Base-by-base conservation (phyloP, 2,888 invertebrate genomes). In the Dioctria linearis region DNA sequence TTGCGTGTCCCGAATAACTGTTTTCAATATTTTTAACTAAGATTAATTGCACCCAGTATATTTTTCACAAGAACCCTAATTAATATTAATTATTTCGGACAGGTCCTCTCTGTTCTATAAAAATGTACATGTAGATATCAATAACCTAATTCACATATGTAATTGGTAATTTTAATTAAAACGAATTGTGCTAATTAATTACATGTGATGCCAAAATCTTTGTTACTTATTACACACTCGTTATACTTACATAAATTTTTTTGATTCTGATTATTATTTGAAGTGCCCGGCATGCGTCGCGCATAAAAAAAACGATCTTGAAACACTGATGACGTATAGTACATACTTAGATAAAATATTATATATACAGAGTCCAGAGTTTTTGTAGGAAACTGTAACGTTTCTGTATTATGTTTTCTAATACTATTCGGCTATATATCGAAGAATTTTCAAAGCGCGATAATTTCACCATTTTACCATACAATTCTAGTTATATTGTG, bases 401-500 rank as follows among this genome's bases (percentile, higher is more conserved):
- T 6, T 11, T 8, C 13, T n/a, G 13, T 66, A 37, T 43, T 66
- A 6, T 66, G 46, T 66, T 13, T n/a, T 61, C 46, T 76, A 63
- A 49, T 63, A 76, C 46, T 46, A 63, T 63, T 76, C 46, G 46
- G 63, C 61, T 63, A 63, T 76, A 61, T 61, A 49, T 63, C 42
- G 49, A 46, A 46, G 63, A 25, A 25, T 25, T 63, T 42, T 25
- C 42, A 37, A 63, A 63, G 49, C 63, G 76, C 63, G 76, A 76
- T 76, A 76, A 76, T 76, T 76, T 76, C 63, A 61, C 13, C 61
- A 5, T 46, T 76, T 76, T 37, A 63, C 25, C 25, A 25, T 25
- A 25, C 63, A 63, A 76, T 76, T 76, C 49, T 63, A 76, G 76
- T 49, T 5, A 46, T 76, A 63, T 37, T 76, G 46, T 9, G 76